Conservation (phyloP, 23 tunicate genomes). For the Trididemnum clinides region DNA sequence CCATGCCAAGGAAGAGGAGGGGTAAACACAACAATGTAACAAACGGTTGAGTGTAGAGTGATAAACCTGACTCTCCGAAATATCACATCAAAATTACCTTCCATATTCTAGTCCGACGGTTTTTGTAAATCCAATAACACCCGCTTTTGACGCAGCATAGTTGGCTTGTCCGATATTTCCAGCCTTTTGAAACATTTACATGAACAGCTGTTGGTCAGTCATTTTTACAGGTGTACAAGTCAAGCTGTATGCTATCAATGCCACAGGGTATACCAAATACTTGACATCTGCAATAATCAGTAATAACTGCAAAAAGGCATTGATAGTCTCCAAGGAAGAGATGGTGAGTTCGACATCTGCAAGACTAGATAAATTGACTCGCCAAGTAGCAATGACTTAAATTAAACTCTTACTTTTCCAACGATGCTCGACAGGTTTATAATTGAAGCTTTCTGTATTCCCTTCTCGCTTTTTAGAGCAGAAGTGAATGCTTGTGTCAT, state of each 20-base stretch:
- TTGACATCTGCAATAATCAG: background rate
- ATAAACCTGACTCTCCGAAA: background rate
- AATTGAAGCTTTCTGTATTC: constrained; percentile 43
- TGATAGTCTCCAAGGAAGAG: background rate
- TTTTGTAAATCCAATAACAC: constrained; percentile 88
- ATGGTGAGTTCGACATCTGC: too few relatives aligned
- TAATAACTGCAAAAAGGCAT: background rate
- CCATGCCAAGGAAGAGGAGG: too few relatives aligned
- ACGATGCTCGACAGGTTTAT: constrained; percentile 46
- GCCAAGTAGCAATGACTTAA: too few relatives aligned
- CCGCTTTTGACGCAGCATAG: constrained; percentile 92
- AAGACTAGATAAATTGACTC: too few relatives aligned
- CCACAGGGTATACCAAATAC: too few relatives aligned
- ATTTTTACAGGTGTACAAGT: too few relatives aligned
- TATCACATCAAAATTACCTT: constrained; percentile 25
- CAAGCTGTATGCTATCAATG: too few relatives aligned
- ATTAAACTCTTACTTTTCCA: too few relatives aligned
- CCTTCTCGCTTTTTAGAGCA: background rate
- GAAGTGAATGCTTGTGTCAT: constrained; percentile 51
- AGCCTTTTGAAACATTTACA: background rate
- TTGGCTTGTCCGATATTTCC: constrained; percentile 72
- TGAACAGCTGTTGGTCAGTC: background rate
- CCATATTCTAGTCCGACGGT: constrained; percentile 70
- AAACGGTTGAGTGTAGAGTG: too few relatives aligned
- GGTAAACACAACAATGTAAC: too few relatives aligned